These are phyloP conservation scores for Cryptocephalus primarius DNA, from an alignment of 2,888 invertebrate genomes.

Conservation along the genomic window DNA sequence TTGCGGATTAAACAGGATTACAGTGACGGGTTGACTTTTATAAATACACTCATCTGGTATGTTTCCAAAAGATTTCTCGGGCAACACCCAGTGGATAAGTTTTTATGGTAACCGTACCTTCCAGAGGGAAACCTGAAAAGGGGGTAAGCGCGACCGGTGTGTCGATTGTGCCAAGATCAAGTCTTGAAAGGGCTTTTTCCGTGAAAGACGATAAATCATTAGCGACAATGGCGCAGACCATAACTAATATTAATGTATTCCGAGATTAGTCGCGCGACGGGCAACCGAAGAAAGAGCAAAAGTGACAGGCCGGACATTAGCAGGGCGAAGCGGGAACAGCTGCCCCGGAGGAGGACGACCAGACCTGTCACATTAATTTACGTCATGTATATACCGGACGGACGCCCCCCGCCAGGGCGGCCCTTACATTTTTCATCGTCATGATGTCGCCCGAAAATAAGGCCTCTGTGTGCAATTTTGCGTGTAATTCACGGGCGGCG, in stretches of 20 bases:
- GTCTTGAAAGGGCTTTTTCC: background rate
- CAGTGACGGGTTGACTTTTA: no score
- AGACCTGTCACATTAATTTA: constrained; percentile 25
- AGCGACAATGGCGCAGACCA: constrained; percentile 31
- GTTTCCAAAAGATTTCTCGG: no score
- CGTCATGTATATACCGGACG: constrained; percentile 11
- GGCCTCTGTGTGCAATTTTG: constrained; percentile 29
- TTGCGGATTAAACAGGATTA: no score
- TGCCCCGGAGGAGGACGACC: constrained; percentile 19
- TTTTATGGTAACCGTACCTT: no score
- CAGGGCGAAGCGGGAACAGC: constrained; percentile 21
- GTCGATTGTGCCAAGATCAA: background rate
- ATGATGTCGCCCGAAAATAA: constrained; percentile 29
- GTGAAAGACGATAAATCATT: constrained; percentile 29
- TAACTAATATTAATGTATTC: constrained; percentile 37
- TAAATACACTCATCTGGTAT: no score
- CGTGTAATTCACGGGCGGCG: constrained; percentile 30
- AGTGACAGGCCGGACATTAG: constrained; percentile 33
- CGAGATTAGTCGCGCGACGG: constrained; percentile 32
- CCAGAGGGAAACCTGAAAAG: no score
- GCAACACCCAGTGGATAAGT: no score
- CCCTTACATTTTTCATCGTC: constrained; percentile 23
- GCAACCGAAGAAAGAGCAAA: constrained; percentile 19
- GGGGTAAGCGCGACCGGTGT: background rate
- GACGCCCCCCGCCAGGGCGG: constrained; percentile 15